phyloP scores from a whole-genome alignment of 2,113 vertebrate genomes.

The Ellobius talpinus region DNA sequence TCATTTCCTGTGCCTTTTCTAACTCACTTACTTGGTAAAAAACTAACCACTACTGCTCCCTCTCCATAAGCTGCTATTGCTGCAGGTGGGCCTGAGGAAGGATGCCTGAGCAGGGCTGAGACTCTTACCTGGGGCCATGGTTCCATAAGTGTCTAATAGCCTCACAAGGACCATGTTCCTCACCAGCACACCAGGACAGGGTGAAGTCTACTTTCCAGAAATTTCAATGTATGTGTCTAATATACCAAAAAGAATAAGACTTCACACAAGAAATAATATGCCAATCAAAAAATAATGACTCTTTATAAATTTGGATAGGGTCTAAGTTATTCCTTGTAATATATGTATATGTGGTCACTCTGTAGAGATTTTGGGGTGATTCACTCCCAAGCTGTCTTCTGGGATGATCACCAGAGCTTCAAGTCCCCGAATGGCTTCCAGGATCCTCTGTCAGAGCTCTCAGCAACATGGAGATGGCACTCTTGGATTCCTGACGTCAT shows the following conservation, averaged over 20 bases:
- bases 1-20: neutral
- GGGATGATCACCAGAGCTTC: conserved; percentile 28
- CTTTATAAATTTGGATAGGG: conserved; percentile 65
- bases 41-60: neutral
- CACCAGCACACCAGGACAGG: neutral
- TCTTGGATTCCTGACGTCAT: neutral
- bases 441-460: neutral
- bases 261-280: conserved; percentile 49
- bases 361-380: neutral
- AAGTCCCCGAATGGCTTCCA: neutral
- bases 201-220: conserved; percentile 21
- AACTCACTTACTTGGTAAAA: neutral
- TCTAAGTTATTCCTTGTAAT: neutral
- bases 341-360: neutral
- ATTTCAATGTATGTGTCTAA: neutral
- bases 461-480: neutral
- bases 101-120: neutral
- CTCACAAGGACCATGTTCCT: neutral
- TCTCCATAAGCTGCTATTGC: neutral
- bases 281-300: conserved; percentile 44
- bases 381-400: neutral
- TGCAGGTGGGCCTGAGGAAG: no score
- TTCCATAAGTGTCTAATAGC: neutral
- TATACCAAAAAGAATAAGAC: neutral
- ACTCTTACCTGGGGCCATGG: neutral